Evolutionary conservation across 2,888 invertebrate genomes (phyloP).

Genomic region (Heliconius cydno): DNA sequence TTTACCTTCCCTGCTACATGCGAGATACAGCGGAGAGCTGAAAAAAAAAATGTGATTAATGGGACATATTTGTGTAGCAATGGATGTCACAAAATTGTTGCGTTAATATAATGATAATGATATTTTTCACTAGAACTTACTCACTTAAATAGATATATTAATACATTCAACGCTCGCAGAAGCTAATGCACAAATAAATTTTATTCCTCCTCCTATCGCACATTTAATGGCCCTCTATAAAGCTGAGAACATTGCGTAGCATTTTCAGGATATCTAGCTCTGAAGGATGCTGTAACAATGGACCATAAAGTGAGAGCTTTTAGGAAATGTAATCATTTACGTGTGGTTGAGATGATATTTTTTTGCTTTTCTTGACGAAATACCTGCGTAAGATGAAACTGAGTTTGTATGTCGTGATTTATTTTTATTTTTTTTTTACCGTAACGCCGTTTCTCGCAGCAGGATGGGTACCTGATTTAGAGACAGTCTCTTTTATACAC

Average conservation of each 20-base stretch:
- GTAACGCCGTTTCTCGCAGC: background rate
- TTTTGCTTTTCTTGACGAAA: conserved; percentile 1
- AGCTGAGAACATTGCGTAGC: conserved; percentile 13
- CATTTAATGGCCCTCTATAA: background rate
- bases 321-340: conserved; percentile 27
- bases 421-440: background rate
- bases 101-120: no score
- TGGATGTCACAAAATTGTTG: no score
- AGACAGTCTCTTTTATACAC: no score
- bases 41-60: no score
- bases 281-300: conserved; percentile 18
- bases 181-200: background rate
- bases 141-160: background rate
- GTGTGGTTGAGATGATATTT: background rate
- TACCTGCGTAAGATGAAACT: background rate
- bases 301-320: conserved; percentile 25
- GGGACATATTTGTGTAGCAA: no score
- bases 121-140: background rate
- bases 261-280: conserved; percentile 30
- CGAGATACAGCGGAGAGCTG: no score
- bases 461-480: no score
- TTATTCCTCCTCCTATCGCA: background rate
- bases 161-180: background rate
- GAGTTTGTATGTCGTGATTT: background rate
- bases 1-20: no score